A percentile compares a stretch with the other conserved stretches of the same genome.
Evolutionary conservation across 2,888 invertebrate genomes (phyloP).

Genomic region (Gerris lacustris): DNA sequence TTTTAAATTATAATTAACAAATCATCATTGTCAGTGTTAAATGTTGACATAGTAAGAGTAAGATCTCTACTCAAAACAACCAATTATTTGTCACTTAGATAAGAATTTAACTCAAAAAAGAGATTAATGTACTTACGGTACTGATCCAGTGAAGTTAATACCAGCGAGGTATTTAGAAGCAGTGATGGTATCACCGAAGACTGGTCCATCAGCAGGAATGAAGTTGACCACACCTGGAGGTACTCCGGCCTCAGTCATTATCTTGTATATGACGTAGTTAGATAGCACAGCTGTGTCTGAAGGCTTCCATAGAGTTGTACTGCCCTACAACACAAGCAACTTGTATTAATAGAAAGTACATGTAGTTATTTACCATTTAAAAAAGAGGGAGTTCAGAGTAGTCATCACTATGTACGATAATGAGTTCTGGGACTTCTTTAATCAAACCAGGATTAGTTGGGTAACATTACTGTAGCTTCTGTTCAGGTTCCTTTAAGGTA

Average conservation of each 20-base stretch:
- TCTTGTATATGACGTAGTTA: constrained; percentile 86
- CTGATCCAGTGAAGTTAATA: constrained; percentile 96
- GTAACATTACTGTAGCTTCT: too few species aligned
- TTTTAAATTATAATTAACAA: too few species aligned
- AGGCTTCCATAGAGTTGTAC: constrained; percentile 93
- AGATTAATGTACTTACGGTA: constrained; percentile 50
- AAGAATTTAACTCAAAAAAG: too few species aligned
- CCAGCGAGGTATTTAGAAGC: constrained; percentile 75
- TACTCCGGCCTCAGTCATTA: constrained; percentile 88
- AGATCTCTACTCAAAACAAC: too few species aligned
- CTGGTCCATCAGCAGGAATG: constrained; percentile 88
- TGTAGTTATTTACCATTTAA: constrained; percentile 15
- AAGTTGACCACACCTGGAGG: constrained; percentile 96
- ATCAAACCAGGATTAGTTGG: too few species aligned
- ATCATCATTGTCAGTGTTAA: too few species aligned
- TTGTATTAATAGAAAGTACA: constrained; percentile 23
- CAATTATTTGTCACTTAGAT: too few species aligned
- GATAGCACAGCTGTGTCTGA: constrained; percentile 93
- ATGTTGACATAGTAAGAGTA: too few species aligned
- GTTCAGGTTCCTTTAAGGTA: too few species aligned
- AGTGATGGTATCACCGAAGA: constrained; percentile 84
- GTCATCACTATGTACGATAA: too few species aligned
- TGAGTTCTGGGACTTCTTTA: too few species aligned
- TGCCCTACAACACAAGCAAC: constrained; percentile 52
- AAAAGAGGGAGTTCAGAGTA: too few species aligned